Evolutionary conservation across 2,797 vertebrate genomes (phyloP).

Genomic region (Chelon labrosus): DNA sequence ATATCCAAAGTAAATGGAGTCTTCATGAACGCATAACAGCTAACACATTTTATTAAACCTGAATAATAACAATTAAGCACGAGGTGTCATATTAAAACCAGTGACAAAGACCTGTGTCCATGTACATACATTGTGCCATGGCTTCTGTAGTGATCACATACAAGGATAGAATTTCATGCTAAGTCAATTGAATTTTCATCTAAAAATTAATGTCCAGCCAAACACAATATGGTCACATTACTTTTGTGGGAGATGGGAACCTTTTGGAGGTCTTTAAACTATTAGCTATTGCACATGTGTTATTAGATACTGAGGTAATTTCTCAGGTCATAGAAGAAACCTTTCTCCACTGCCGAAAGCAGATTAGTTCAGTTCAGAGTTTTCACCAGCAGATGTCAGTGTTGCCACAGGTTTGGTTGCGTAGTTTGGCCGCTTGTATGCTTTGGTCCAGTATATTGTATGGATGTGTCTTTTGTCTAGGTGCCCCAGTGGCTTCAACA

Average conservation of each 20-base stretch:
- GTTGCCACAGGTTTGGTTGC: conserved; percentile 13
- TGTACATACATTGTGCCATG: too few species aligned
- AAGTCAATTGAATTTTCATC: too few species aligned
- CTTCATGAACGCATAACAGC: too few species aligned
- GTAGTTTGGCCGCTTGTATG: not conserved
- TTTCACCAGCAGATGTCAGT: conserved; percentile 71
- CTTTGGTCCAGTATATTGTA: not conserved
- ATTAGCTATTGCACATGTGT: not conserved
- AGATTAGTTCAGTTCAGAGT: conserved; percentile 10
- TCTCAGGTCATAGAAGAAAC: not conserved
- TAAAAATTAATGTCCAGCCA: too few species aligned
- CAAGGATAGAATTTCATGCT: too few species aligned
- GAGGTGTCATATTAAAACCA: too few species aligned
- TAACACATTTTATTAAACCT: too few species aligned
- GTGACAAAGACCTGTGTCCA: too few species aligned
- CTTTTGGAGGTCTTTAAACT: not conserved
- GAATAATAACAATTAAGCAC: too few species aligned
- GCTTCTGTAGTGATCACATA: too few species aligned
- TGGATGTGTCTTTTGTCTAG: conserved; percentile 57
- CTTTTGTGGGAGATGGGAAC: not conserved
- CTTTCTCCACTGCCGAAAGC: not conserved
- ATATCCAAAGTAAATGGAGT: too few species aligned
- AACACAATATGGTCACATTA: too few species aligned
- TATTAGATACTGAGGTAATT: not conserved
- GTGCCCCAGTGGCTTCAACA: conserved; percentile 34